Evolutionary conservation across 2,113 vertebrate genomes (phyloP).

Genomic region (Cairina moschata): DNA sequence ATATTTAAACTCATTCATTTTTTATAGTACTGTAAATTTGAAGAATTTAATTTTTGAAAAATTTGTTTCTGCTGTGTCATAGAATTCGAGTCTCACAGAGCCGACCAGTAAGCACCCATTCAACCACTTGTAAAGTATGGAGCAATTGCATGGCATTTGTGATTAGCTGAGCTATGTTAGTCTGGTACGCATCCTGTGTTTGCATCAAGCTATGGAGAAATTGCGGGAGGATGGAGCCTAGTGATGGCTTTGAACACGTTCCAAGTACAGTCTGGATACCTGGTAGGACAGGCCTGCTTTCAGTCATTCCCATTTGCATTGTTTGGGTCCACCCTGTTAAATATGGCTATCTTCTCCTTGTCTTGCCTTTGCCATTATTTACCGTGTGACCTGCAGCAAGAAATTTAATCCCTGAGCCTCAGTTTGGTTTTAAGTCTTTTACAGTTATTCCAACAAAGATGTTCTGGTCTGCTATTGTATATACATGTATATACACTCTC

Average conservation of each 20-base stretch:
- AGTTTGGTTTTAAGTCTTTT: too few relatives aligned
- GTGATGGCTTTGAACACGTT: neutral
- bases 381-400: neutral
- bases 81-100: neutral
- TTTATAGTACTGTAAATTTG: conserved; percentile 40
- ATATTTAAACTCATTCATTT: conserved; percentile 57
- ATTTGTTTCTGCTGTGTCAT: neutral
- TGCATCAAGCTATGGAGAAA: neutral
- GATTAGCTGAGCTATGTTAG: neutral
- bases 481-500: too few relatives aligned
- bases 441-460: too few relatives aligned
- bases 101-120: neutral
- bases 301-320: neutral
- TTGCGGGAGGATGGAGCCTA: neutral
- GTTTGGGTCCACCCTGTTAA: neutral
- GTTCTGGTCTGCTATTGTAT: neutral
- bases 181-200: neutral
- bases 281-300: neutral
- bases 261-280: neutral
- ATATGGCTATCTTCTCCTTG: neutral
- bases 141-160: neutral
- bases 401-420: neutral
- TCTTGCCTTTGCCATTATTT: neutral
- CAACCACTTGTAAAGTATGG: neutral
- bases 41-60: neutral